These are phyloP conservation scores for Lampris megalopsis DNA, from an alignment of 2,113 vertebrate species.

Conservation along the genomic window DNA sequence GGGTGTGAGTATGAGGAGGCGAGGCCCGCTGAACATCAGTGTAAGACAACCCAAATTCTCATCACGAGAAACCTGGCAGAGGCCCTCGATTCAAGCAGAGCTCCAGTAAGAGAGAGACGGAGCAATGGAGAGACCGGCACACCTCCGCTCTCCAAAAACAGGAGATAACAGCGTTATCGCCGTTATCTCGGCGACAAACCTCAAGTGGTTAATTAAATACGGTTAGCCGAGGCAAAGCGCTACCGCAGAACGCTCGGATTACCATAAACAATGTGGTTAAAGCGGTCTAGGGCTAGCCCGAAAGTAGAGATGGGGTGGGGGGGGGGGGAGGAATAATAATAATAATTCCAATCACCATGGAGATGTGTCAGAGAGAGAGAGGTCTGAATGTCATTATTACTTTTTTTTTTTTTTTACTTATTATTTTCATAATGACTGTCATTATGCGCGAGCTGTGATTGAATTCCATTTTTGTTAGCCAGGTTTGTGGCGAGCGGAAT, in stretches of 20 bases:
- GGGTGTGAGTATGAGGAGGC: too few species aligned
- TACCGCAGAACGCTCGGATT: slow-evolving; percentile 87
- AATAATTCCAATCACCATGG: slow-evolving; percentile 71
- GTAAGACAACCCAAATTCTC: too few species aligned
- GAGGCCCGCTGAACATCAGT: too few species aligned
- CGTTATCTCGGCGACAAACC: slow-evolving; percentile 84
- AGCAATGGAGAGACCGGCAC: slow-evolving; percentile 61
- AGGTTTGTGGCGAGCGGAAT: slow-evolving; percentile 94
- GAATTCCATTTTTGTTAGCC: slow-evolving; percentile 95
- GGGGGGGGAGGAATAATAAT: background rate
- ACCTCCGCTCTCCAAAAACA: slow-evolving; percentile 49
- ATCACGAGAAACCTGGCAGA: too few species aligned
- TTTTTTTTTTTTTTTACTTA: slow-evolving; percentile 66
- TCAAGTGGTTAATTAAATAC: slow-evolving; percentile 96
- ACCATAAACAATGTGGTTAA: slow-evolving; percentile 79
- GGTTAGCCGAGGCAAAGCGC: slow-evolving; percentile 88
- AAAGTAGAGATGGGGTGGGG: slow-evolving; percentile 36
- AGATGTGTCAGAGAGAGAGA: slow-evolving; percentile 80
- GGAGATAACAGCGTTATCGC: slow-evolving; percentile 43
- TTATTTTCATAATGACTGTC: slow-evolving; percentile 94
- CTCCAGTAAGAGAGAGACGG: slow-evolving; percentile 25
- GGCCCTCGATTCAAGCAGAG: slow-evolving; percentile 6
- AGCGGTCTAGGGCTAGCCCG: slow-evolving; percentile 58
- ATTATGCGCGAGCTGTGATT: slow-evolving; percentile 94
- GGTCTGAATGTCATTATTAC: slow-evolving; percentile 93